Base-by-base conservation (phyloP, 2,113 vertebrate species). In the Oceanodroma tethys region DNA sequence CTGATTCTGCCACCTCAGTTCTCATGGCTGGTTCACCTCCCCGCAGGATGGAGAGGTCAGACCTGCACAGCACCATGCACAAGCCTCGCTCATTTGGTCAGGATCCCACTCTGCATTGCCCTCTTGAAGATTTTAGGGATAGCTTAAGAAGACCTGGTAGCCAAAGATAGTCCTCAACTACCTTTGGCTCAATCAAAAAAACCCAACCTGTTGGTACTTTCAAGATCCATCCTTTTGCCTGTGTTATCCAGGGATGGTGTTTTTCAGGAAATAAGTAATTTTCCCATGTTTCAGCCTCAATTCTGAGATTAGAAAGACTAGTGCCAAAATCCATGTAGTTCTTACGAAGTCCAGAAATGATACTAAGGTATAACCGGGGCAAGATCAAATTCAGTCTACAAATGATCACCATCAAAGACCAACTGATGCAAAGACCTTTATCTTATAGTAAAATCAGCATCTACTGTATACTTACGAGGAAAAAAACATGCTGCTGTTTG, bases 391-490 rank as follows among this genome's bases (percentile, higher is more conserved):
- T 84, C 30, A 56, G 65, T 30, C 83, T 84, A 50, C 68, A 86
- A 62, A 83, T 29, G 60, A 95, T 86, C 73, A 32, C 36, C 88
- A 26, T 13, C 8, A 89, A 91, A 92, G 80, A 50, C 48, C 80
- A 86, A 86, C 63, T 88, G 92, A 87, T 14, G n/a, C 62, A 81
- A 15, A 81, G 66, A 18, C 66, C 66, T 95, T 94, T 85, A 95
- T 97, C 93, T 72, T 43, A 38, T 6, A 40, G 74, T 11, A 40
- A 84, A 76, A 96, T 95, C 96, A 88, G 92, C 89, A 89, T 93
- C 97, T 90, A 73, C 75, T 94, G 30, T 96, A 89, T 47, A 90
- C 86, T 87, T 73, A 91, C 3, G 6, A 89, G 68, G 90, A 29
- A 81, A 90, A 88, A 65, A 62, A 20, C 74, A 45, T 2, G 10